These are phyloP conservation scores for Xestia ashworthii DNA, from an alignment of 2,888 invertebrate genomes.

Conservation along the genomic window DNA sequence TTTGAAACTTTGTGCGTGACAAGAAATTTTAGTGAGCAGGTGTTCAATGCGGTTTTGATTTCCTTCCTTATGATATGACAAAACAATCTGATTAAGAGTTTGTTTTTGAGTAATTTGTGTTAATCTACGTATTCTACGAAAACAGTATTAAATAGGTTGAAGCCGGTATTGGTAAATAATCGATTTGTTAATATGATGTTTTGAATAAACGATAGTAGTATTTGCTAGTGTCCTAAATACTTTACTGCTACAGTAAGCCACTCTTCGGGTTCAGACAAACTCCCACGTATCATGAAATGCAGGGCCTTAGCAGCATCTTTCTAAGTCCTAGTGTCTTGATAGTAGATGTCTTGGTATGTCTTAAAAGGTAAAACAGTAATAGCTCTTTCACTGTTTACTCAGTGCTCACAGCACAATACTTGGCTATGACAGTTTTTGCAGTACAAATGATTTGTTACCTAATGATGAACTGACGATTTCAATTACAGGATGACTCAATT, in stretches of 20 bases:
- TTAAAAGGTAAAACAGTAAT: background rate
- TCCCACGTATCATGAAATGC: background rate
- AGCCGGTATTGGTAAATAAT: background rate
- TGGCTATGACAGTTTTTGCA: background rate
- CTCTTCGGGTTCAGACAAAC: background rate
- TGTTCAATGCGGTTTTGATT: constrained; percentile 65
- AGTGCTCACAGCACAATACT: background rate
- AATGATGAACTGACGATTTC: background rate
- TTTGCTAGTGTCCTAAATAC: background rate
- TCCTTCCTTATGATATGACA: constrained; percentile 41
- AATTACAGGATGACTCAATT: constrained; percentile 33
- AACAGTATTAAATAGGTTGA: background rate
- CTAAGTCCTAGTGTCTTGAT: background rate
- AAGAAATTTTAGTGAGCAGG: constrained; percentile 75
- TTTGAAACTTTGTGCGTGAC: constrained; percentile 72
- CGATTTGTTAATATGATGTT: constrained; percentile 2
- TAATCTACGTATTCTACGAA: background rate
- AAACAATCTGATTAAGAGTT: background rate
- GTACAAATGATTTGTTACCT: background rate
- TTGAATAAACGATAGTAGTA: background rate
- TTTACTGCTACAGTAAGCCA: background rate
- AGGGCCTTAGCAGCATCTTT: background rate
- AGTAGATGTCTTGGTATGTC: no score
- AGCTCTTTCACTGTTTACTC: background rate
- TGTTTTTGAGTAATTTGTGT: background rate